Percentiles rank a stretch among this genome's conserved stretches.
phyloP scores from a whole-genome alignment of 2,888 invertebrate genomes.

The Bugula neritina region DNA sequence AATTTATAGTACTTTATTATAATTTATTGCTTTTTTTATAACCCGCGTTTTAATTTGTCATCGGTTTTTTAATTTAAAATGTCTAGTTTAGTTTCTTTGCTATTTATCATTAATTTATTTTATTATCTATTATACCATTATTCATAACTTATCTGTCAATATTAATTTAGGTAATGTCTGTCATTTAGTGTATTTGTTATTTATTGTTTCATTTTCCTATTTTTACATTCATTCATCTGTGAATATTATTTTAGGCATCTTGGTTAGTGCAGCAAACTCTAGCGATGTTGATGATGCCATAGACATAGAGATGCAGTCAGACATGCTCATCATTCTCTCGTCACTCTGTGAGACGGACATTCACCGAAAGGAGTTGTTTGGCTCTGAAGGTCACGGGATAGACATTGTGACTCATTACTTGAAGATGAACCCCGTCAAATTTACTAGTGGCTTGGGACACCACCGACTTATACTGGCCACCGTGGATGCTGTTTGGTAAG shows the following conservation, averaged over 20 bases:
- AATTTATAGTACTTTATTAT: no score
- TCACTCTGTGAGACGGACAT: conserved; percentile 51
- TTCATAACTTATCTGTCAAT: no score
- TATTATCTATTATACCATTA: no score
- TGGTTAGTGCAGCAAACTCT: conserved; percentile 39
- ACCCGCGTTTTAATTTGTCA: no score
- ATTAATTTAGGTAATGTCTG: no score
- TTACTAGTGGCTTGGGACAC: conserved; percentile 51
- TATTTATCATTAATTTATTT: no score
- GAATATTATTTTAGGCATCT: conserved; percentile 39
- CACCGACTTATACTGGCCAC: conserved; percentile 49
- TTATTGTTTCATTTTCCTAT: no score
- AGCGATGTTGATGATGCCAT: conserved; percentile 42
- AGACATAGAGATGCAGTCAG: conserved; percentile 53
- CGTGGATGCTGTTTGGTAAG: conserved; percentile 51
- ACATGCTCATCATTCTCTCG: conserved; percentile 51
- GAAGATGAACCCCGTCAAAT: conserved; percentile 40
- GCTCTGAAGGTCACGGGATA: conserved; percentile 42
- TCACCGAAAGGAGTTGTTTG: conserved; percentile 53
- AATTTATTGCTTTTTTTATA: no score
- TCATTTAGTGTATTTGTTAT: no score
- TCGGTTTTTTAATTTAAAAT: no score
- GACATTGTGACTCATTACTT: conserved; percentile 48
- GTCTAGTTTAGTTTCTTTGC: no score
- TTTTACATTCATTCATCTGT: no score